A percentile compares a stretch with the other conserved stretches of the same genome.
phyloP scores from a whole-genome alignment of 2,888 invertebrate species.

The Diachrysia chrysitis region DNA sequence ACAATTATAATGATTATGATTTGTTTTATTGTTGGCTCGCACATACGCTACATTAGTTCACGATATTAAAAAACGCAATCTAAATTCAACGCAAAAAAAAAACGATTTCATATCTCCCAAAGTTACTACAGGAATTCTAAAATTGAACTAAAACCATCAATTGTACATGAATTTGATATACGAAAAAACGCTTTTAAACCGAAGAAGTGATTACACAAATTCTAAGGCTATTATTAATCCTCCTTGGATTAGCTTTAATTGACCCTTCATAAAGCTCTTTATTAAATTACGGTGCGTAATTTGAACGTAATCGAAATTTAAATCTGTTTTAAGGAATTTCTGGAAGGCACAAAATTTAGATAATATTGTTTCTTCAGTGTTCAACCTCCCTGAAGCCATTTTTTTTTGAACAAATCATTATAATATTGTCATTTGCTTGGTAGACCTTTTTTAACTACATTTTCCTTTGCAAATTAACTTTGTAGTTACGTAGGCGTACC shows the following conservation, averaged over 20 bases:
- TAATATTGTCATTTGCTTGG: conserved; percentile 30
- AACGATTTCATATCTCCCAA: no score
- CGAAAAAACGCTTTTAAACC: conserved; percentile 9
- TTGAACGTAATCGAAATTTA: conserved; percentile 21
- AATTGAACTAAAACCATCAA: background rate
- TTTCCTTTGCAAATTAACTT: conserved; percentile 42
- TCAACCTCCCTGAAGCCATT: conserved; percentile 22
- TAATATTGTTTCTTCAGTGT: conserved; percentile 41
- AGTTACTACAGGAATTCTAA: no score
- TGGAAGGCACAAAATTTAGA: conserved; percentile 25
- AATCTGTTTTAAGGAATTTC: conserved; percentile 7
- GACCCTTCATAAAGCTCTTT: conserved; percentile 19
- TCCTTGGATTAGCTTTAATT: conserved; percentile 17
- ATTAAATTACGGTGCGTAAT: conserved; percentile 24
- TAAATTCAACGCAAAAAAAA: no score
- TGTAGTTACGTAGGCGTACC: conserved; percentile 21
- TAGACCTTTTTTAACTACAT: conserved; percentile 51
- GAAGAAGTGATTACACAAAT: conserved; percentile 6
- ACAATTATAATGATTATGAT: no score
- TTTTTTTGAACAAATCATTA: conserved; percentile 36
- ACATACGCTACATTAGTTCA: no score
- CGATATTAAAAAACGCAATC: no score
- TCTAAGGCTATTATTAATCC: conserved; percentile 5
- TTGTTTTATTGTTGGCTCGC: no score
- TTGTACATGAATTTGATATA: background rate